phyloP scores from a whole-genome alignment of 2,888 invertebrate species.

The Tenthredo notha region DNA sequence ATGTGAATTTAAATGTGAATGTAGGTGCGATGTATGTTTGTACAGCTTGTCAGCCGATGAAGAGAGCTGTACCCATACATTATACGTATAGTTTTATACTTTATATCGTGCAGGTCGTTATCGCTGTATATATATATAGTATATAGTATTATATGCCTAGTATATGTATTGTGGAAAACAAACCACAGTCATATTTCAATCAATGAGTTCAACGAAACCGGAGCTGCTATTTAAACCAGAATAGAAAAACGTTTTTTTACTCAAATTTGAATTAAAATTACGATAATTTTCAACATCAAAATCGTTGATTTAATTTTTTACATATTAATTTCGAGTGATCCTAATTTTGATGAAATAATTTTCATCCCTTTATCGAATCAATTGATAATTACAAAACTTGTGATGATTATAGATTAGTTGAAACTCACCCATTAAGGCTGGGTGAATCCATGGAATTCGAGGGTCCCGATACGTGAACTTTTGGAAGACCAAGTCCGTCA shows the following conservation, averaged over 20 bases:
- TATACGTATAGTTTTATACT: neutral
- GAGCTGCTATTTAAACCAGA: neutral
- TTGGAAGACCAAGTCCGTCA: conserved; percentile 70
- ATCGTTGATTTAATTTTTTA: too few relatives aligned
- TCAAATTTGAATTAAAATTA: too few relatives aligned
- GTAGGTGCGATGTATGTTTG: neutral
- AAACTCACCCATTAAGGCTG: conserved; percentile 71
- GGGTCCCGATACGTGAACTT: conserved; percentile 74
- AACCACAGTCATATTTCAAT: neutral
- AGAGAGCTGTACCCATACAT: neutral
- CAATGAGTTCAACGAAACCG: neutral
- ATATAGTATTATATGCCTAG: neutral
- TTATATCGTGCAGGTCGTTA: neutral
- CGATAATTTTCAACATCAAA: too few relatives aligned
- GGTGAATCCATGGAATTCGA: conserved; percentile 68
- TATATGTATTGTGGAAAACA: neutral
- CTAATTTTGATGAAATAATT: too few relatives aligned
- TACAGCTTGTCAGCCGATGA: neutral
- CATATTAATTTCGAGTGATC: too few relatives aligned
- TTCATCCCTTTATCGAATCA: neutral
- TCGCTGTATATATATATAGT: neutral
- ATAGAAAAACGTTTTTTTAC: neutral
- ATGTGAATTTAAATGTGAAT: neutral
- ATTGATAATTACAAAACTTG: neutral
- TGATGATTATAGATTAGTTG: neutral